Base-by-base conservation (phyloP, 2,113 vertebrate genomes). In the Paracanthobrama guichenoti region DNA sequence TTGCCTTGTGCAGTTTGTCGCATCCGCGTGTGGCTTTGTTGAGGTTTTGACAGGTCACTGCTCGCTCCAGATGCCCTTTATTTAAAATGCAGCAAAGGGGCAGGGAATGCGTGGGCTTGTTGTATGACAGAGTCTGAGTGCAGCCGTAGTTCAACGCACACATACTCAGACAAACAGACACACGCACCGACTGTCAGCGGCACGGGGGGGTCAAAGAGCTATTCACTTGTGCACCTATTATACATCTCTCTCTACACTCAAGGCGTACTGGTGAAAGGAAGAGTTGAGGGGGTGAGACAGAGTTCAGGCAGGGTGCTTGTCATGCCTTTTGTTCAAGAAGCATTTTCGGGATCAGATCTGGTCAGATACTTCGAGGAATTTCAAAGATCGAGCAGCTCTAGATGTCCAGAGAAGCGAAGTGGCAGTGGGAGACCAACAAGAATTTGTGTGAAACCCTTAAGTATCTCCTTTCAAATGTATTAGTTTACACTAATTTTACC, bases 41-140 rank as follows among this genome's bases (percentile, higher is more conserved):
- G 14, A 50, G 59, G 35, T 48, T 77, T 78, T 84, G 73, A 62
- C 83, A 84, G 73, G 60, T 83, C 72, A 80, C 44, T 77, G 24
- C 57, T 78, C 83, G 64, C 62, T 78, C 64, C 42, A 81, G 53
- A 81, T 84, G 84, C 42, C 60, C 81, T 81, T 67, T 84, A 48
- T 84, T 84, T 77, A 76, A 86, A 88, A 86, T 88, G 46, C 82
- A 88, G 81, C 60, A 74, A 44, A 71, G 50, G 46, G 77, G 60
- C 26, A 60, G 77, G 39, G 64, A 83, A 60, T 50, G 42, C 22
- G 24, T 79, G 66, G 53, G 71, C 53, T 67, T 80, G 81, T 77
- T 57, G 72, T 72, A 84, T 79, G 75, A 79, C 39, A 66, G 46
- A 74, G 48, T 48, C 44, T 69, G 72, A 59, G 60, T 26, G 60